Percentiles rank a stretch among this genome's conserved stretches.
phyloP scores from a whole-genome alignment of 2,888 invertebrate species.

The Cheilosia vulpina region DNA sequence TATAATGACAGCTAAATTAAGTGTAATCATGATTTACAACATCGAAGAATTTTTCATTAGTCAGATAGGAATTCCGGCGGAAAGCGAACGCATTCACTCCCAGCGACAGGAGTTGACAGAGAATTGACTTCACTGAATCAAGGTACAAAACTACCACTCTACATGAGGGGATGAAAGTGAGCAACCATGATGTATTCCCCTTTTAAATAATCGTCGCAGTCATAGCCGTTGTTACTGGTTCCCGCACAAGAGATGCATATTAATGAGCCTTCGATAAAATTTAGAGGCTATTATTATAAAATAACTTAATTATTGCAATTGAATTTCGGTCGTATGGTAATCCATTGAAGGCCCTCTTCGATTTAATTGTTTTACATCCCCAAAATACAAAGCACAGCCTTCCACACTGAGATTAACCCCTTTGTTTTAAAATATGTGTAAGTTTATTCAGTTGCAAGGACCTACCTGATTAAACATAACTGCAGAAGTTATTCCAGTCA shows the following conservation, averaged over 20 bases:
- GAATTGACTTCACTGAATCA: conserved; percentile 60
- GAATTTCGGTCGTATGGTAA: conserved; percentile 64
- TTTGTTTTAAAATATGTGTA: conserved; percentile 31
- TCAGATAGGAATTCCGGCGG: conserved; percentile 70
- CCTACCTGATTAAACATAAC: no score
- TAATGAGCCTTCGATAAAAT: conserved; percentile 72
- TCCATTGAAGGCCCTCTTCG: conserved; percentile 47
- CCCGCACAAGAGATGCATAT: conserved; percentile 68
- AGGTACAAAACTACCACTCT: conserved; percentile 67
- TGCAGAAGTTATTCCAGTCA: no score
- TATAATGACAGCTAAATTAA: conserved; percentile 74
- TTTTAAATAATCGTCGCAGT: conserved; percentile 51
- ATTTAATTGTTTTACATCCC: conserved; percentile 64
- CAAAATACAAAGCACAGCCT: neutral
- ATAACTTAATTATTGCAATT: conserved; percentile 74
- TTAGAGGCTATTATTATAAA: conserved; percentile 70
- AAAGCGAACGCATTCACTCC: conserved; percentile 24
- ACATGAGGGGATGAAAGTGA: conserved; percentile 67
- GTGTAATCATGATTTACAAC: conserved; percentile 77
- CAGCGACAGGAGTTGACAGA: neutral
- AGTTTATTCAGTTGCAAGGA: conserved; percentile 35
- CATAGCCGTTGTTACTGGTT: conserved; percentile 59
- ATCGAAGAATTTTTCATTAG: conserved; percentile 76
- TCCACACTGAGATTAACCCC: conserved; percentile 29
- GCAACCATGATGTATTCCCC: conserved; percentile 66